Conservation (phyloP, 2,797 vertebrate genomes). For the Megaceryle alcyon region DNA sequence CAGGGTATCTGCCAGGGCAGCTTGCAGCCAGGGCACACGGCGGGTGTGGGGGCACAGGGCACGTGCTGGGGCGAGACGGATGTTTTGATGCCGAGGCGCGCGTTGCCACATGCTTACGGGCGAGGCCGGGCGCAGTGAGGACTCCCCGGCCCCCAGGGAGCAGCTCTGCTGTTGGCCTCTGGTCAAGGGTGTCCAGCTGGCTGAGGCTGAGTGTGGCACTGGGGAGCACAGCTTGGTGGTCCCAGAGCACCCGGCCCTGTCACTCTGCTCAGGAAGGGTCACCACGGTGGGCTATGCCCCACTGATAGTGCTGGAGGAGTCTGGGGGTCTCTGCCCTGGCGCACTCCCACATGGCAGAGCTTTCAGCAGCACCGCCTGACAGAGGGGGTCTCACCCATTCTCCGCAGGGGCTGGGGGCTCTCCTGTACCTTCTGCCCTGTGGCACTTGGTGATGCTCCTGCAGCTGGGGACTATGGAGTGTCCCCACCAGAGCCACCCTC, state of each 20-base stretch:
- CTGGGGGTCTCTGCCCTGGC: accelerated
- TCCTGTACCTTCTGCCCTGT: neutral
- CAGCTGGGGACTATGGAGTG: accelerated
- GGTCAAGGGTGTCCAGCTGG: accelerated
- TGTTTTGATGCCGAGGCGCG: neutral
- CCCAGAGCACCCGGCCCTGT: too few relatives aligned
- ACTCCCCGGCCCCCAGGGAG: neutral
- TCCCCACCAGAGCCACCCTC: neutral
- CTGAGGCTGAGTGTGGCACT: neutral
- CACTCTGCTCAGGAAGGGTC: accelerated
- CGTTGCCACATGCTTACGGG: accelerated
- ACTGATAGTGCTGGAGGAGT: neutral
- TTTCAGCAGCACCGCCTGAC: accelerated
- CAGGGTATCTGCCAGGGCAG: neutral
- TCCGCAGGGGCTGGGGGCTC: neutral
- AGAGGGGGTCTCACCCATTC: accelerated
- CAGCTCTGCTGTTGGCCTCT: accelerated
- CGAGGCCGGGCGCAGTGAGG: accelerated
- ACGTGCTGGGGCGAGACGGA: neutral
- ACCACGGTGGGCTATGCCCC: neutral
- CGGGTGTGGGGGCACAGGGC: accelerated
- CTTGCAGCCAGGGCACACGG: accelerated
- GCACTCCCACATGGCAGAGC: accelerated
- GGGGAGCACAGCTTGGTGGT: accelerated
- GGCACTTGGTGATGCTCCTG: neutral